Conservation (phyloP, 1,140 invertebrate genomes). For the Galendromus occidentalis region DNA sequence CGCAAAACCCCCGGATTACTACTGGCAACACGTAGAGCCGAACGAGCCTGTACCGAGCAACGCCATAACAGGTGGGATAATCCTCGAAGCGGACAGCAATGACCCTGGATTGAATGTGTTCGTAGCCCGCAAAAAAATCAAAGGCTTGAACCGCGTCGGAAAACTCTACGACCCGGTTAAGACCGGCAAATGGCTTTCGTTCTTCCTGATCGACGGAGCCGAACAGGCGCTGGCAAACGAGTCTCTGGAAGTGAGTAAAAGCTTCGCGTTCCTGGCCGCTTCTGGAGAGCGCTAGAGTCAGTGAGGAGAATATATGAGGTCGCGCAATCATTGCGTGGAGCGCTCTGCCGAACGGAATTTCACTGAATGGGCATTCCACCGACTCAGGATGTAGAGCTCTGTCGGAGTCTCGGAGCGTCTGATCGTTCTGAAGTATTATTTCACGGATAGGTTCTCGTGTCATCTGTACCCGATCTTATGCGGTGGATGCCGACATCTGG, state of each 20-base stretch:
- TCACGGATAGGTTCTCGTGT: not conserved
- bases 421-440: not conserved
- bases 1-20: not conserved
- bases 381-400: too few species aligned
- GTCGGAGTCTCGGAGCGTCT: too few species aligned
- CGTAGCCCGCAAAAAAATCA: not conserved
- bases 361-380: too few species aligned
- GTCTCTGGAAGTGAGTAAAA: not conserved
- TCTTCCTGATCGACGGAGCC: not conserved
- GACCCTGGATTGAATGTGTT: not conserved
- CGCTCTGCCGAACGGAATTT: too few species aligned
- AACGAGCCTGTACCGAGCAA: not conserved
- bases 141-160: not conserved
- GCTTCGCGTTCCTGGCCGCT: too few species aligned
- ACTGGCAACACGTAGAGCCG: not conserved
- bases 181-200: not conserved
- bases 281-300: too few species aligned
- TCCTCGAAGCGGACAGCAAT: not conserved
- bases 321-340: too few species aligned
- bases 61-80: not conserved
- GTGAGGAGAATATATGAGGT: too few species aligned
- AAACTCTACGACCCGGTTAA: not conserved
- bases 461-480: not conserved
- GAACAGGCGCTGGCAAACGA: not conserved
- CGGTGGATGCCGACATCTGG: not conserved